Base-by-base conservation (phyloP, 1,140 invertebrate genomes). In the Bradynema listronoti region DNA sequence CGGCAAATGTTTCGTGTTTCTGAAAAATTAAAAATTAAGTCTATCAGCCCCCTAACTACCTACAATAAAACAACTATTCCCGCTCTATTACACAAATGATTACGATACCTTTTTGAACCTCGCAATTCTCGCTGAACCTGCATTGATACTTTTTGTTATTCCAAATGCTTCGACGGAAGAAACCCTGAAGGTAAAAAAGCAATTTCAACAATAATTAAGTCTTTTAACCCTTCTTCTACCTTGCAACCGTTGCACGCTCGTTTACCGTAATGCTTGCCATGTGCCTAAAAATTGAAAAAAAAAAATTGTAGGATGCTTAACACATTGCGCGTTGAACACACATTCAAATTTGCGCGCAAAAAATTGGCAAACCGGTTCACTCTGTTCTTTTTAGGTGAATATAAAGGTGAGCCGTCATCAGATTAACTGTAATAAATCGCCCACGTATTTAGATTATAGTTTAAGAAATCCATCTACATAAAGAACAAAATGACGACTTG, bases 1-100 rank as follows among this genome's bases (percentile, higher is more conserved):
- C 72, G 36, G 53, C 72, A 74, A 9, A 75, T 56, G 51, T 74
- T 74, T 56, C 72, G 43, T 39, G 77, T 68, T 52, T 74, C 72
- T 71, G 39, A 57, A 60, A 55, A 7, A 24, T 6, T n/a, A 43
- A 52, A 46, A 42, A n/a, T 49, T 49, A 11, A 11, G n/a, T 11
- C n/a, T 49, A 49, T 11, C 46, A 42, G n/a, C 30, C 34, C 11
- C n/a, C 11, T 11, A 49, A 49, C 11, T 11, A 49, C 11, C 46
- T 49, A 49, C 11, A 49, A 11, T 19, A 11, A 39, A 19, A 39
- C 36, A 39, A 39, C 11, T n/a, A 57, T 19, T 6, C 47, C 5
- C n/a, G 9, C 47, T 34, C 19, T 42, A 16, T 22, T 16, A 6
- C 16, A 16, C 5, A 32, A 45, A n/a, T 7, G 7, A 25, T 36